Evolutionary conservation across 2,113 vertebrate species (phyloP).

Genomic region (Rhea pennata): DNA sequence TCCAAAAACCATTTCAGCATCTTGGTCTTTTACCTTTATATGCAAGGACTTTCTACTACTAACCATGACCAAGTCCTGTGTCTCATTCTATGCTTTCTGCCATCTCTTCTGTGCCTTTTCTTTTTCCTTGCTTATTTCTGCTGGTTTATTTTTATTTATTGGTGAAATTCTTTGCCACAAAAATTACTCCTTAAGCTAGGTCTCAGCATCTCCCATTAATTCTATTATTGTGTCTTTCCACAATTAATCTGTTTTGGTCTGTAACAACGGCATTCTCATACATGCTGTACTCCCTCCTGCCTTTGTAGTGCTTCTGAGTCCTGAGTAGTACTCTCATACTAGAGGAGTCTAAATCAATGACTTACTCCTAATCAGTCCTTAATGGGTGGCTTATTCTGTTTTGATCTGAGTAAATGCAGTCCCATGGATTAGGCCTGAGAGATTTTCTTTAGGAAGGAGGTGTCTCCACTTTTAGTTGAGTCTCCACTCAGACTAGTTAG

Average conservation of each 20-base stretch:
- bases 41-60: not conserved
- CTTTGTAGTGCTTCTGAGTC: not conserved
- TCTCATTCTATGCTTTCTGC: not conserved
- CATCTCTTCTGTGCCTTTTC: not conserved
- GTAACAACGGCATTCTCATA: conserved; percentile 27
- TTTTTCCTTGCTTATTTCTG: not conserved
- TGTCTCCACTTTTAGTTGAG: too few species aligned
- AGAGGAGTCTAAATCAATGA: conserved; percentile 12
- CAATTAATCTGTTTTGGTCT: conserved; percentile 22
- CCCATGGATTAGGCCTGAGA: not conserved
- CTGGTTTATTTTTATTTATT: not conserved
- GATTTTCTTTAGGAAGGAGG: not conserved
- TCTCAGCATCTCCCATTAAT: not conserved
- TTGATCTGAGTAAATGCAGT: not conserved
- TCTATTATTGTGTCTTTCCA: conserved; percentile 23
- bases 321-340: not conserved
- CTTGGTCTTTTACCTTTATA: not conserved
- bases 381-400: conserved; percentile 38
- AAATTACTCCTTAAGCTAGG: not conserved
- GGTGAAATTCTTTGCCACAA: not conserved
- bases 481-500: not conserved
- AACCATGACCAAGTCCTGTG: not conserved
- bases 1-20: not conserved
- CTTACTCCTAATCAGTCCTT: conserved; percentile 14
- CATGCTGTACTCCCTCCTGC: not conserved